These are phyloP conservation scores for Puntigrus tetrazona DNA, from an alignment of 2,113 vertebrate species.

Conservation along the genomic window DNA sequence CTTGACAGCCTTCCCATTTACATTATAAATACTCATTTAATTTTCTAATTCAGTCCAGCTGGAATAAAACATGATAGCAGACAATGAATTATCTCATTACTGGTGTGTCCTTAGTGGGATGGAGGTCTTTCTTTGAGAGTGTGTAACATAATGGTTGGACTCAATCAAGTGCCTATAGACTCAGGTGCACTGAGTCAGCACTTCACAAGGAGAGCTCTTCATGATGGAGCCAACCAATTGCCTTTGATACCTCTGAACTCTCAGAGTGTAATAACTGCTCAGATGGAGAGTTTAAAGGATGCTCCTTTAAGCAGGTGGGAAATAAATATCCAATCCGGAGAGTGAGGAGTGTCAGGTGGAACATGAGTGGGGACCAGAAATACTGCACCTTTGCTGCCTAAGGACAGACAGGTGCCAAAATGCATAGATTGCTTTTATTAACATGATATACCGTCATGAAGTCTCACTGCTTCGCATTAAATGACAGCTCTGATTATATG, in stretches of 20 bases:
- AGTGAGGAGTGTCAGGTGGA: neutral
- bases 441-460: constrained; percentile 30
- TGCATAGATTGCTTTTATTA: constrained; percentile 17
- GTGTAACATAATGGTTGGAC: constrained; percentile 31
- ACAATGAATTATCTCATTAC: constrained; percentile 22
- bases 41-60: constrained; percentile 14
- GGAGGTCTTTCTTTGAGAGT: constrained; percentile 30
- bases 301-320: constrained; percentile 10
- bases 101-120: constrained; percentile 7
- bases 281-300: constrained; percentile 1
- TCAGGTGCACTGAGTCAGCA: constrained; percentile 35
- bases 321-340: constrained; percentile 34
- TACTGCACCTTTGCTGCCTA: neutral
- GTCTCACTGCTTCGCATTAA: constrained; percentile 32
- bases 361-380: neutral
- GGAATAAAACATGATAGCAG: constrained; percentile 31
- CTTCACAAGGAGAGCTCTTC: constrained; percentile 16
- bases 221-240: neutral
- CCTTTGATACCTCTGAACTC: neutral
- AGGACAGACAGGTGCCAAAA: neutral
- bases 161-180: constrained; percentile 13
- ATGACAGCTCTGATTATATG: constrained; percentile 8
- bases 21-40: constrained; percentile 50
- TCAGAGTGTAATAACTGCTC: neutral
- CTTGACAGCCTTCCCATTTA: constrained; percentile 44